Evolutionary conservation across 2,888 invertebrate species (phyloP).

Genomic region (Ferdinandea cuprea): DNA sequence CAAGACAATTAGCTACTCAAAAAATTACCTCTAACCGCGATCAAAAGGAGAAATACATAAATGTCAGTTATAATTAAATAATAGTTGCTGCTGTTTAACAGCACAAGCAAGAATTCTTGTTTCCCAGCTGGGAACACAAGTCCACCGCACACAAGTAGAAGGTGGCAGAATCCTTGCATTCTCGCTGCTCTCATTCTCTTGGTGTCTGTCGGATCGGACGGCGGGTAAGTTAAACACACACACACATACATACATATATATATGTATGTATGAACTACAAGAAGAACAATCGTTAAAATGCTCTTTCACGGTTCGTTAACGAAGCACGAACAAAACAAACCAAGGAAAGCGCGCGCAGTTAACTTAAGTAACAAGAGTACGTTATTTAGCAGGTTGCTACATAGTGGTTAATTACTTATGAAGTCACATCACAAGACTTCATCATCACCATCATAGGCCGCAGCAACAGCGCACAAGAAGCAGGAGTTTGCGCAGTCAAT

Average conservation of each 20-base stretch:
- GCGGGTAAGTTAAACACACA: too few species aligned
- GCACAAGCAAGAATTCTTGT: slow-evolving; percentile 20
- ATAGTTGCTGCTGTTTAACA: slow-evolving; percentile 64
- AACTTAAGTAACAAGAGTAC: slow-evolving; percentile 69
- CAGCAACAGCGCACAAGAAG: slow-evolving; percentile 22
- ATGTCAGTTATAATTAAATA: slow-evolving; percentile 71
- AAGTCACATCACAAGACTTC: slow-evolving; percentile 74
- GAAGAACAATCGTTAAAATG: slow-evolving; percentile 74
- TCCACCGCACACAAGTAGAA: slow-evolving; percentile 6
- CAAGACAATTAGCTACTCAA: slow-evolving; percentile 23
- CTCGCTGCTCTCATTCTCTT: slow-evolving; percentile 36
- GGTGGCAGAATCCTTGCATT: slow-evolving; percentile 48
- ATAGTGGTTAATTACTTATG: slow-evolving; percentile 74
- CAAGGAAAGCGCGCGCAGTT: slow-evolving; percentile 72
- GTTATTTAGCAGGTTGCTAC: slow-evolving; percentile 66
- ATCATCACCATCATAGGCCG: slow-evolving; percentile 41
- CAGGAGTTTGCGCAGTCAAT: slow-evolving; percentile 8
- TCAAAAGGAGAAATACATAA: slow-evolving; percentile 54
- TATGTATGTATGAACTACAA: background rate
- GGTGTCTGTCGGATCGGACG: slow-evolving; percentile 26
- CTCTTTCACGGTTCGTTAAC: slow-evolving; percentile 76
- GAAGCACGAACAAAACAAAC: slow-evolving; percentile 71
- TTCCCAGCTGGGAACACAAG: slow-evolving; percentile 26
- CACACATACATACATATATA: too few species aligned
- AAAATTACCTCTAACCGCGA: slow-evolving; percentile 8